phyloP scores from a whole-genome alignment of 1,140 invertebrate genomes.

The Drosophila sp. region DNA sequence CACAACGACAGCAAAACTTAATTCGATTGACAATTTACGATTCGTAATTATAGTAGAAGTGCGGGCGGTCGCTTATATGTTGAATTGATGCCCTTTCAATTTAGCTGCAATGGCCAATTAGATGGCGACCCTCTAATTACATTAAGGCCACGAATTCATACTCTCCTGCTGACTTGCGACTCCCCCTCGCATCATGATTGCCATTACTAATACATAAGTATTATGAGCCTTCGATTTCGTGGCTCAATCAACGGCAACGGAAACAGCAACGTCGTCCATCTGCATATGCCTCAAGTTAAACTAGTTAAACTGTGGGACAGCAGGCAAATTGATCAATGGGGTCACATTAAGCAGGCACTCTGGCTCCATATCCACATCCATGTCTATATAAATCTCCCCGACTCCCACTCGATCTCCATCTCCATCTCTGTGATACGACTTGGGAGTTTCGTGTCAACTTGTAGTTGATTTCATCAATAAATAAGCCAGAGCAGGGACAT shows the following conservation, averaged over 20 bases:
- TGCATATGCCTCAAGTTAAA: conserved; percentile 61
- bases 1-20: conserved; percentile 29
- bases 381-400: background rate
- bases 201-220: conserved; percentile 30
- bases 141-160: conserved; percentile 49
- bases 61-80: conserved; percentile 20
- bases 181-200: conserved; percentile 32
- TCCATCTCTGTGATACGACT: conserved; percentile 19
- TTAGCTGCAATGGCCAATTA: conserved; percentile 66
- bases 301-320: background rate
- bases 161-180: conserved; percentile 46
- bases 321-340: conserved; percentile 75
- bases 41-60: conserved; percentile 73
- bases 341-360: conserved; percentile 73
- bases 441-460: conserved; percentile 74
- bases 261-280: conserved; percentile 57
- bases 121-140: conserved; percentile 57
- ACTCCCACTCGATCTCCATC: background rate
- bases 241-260: conserved; percentile 57
- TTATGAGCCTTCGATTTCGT: conserved; percentile 55
- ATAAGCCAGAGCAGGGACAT: conserved; percentile 56
- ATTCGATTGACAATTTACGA: conserved; percentile 53
- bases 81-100: conserved; percentile 60
- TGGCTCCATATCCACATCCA: conserved; percentile 9
- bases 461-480: conserved; percentile 75